A percentile compares a stretch with the other conserved stretches of the same genome.
Conservation (phyloP, 2,113 vertebrate genomes). For the Pionites leucogaster region DNA sequence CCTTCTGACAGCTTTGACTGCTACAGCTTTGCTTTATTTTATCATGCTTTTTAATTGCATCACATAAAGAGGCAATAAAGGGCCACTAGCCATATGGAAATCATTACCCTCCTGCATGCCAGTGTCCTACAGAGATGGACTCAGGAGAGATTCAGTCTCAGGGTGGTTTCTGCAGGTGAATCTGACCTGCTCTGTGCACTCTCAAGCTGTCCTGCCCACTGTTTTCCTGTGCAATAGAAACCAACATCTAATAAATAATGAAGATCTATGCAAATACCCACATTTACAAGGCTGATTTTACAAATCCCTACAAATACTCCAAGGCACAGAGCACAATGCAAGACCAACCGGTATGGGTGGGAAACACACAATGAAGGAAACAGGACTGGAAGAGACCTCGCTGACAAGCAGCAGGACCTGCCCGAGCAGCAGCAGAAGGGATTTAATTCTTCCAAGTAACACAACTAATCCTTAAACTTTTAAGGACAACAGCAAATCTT, state of each 20-base stretch:
- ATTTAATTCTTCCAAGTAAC: neutral
- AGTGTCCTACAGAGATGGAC: accelerated
- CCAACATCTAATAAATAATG: neutral
- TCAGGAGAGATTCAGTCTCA: too few relatives aligned
- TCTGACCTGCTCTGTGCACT: neutral
- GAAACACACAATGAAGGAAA: neutral
- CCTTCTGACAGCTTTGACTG: neutral
- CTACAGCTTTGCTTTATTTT: neutral
- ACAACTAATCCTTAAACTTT: neutral
- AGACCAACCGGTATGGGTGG: accelerated
- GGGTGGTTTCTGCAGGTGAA: neutral
- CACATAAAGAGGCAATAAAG: neutral
- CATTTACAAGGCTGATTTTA: neutral
- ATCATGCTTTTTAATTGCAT: neutral
- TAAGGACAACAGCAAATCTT: neutral
- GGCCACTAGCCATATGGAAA: neutral
- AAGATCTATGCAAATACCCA: neutral
- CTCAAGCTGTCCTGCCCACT: neutral
- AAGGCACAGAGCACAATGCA: neutral
- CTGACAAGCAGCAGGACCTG: neutral
- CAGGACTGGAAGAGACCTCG: neutral
- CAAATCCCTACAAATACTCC: neutral
- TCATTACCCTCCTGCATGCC: neutral
- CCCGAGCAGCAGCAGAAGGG: neutral
- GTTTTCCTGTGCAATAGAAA: neutral